Evolutionary conservation across 2,797 vertebrate genomes (phyloP).

Genomic region (Helicolenus hilgendorfi): DNA sequence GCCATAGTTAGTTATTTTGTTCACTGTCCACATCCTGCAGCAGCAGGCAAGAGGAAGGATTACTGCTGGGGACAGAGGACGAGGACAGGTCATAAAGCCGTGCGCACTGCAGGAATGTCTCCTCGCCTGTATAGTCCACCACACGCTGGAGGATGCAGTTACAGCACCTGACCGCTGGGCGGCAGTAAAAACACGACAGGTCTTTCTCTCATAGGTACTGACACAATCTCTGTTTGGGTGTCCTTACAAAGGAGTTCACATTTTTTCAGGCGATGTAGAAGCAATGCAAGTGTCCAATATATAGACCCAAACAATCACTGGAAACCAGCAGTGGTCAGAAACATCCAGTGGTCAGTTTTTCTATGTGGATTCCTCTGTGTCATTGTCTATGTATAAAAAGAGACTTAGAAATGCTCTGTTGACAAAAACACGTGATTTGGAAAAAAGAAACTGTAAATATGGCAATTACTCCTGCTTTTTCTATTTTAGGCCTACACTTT

Average conservation of each 20-base stretch:
- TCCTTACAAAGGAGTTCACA: neutral
- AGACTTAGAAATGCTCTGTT: no score
- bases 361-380: no score
- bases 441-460: no score
- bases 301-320: neutral
- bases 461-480: no score
- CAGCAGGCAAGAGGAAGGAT: neutral
- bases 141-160: slow-evolving; percentile 7
- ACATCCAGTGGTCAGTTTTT: no score
- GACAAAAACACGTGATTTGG: no score
- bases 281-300: neutral
- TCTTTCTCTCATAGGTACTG: neutral
- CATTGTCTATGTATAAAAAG: no score
- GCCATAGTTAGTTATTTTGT: neutral
- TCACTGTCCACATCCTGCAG: slow-evolving; percentile 18
- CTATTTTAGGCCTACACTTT: no score
- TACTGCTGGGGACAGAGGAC: slow-evolving; percentile 53
- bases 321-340: neutral
- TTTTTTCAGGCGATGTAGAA: neutral
- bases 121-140: slow-evolving; percentile 10
- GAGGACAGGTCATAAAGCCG: slow-evolving; percentile 63
- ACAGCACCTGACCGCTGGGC: slow-evolving; percentile 67
- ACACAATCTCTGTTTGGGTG: neutral
- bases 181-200: slow-evolving; percentile 34
- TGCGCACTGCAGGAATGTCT: slow-evolving; percentile 81